Conservation (phyloP, 1,140 invertebrate species). For the Zaprionus camerounensis region DNA sequence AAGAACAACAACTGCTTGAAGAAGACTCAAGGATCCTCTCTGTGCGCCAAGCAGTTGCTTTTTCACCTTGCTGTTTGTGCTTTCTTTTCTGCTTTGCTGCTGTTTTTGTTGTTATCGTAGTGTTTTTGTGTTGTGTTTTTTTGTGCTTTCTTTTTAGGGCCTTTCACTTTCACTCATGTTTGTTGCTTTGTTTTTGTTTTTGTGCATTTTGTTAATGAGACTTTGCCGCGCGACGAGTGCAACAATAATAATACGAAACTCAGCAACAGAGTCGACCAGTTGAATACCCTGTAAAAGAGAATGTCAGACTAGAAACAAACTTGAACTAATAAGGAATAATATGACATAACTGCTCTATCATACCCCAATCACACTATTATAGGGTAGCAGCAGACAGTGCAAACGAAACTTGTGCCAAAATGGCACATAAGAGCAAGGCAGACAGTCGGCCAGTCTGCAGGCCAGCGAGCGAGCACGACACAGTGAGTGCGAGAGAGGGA, state of each 20-base stretch:
- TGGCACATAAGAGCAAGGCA: constrained; percentile 62
- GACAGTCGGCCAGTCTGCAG: constrained; percentile 26
- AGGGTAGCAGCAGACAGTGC: constrained; percentile 37
- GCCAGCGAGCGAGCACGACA: background rate
- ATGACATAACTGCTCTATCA: too few relatives aligned
- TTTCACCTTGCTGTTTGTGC: constrained; percentile 21
- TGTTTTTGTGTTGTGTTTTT: constrained; percentile 8
- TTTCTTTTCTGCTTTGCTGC: constrained; percentile 17
- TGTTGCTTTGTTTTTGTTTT: constrained; percentile 34
- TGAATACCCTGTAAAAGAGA: constrained; percentile 6
- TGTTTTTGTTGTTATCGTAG: constrained; percentile 30
- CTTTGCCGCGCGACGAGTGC: constrained; percentile 30
- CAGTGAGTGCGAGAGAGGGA: background rate
- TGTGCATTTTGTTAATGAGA: constrained; percentile 61
- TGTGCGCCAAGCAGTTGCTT: constrained; percentile 23
- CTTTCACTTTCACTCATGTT: constrained; percentile 42
- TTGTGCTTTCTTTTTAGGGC: constrained; percentile 13
- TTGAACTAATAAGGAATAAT: too few relatives aligned
- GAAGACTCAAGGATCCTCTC: constrained; percentile 58
- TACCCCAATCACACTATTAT: constrained; percentile 3
- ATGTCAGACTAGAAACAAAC: too few relatives aligned
- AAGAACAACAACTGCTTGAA: constrained; percentile 36
- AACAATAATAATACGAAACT: constrained; percentile 12
- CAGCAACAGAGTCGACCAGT: background rate
- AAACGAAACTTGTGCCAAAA: constrained; percentile 63